Evolutionary conservation across 2,888 invertebrate genomes (phyloP).

Genomic region (Orthosia cruda): DNA sequence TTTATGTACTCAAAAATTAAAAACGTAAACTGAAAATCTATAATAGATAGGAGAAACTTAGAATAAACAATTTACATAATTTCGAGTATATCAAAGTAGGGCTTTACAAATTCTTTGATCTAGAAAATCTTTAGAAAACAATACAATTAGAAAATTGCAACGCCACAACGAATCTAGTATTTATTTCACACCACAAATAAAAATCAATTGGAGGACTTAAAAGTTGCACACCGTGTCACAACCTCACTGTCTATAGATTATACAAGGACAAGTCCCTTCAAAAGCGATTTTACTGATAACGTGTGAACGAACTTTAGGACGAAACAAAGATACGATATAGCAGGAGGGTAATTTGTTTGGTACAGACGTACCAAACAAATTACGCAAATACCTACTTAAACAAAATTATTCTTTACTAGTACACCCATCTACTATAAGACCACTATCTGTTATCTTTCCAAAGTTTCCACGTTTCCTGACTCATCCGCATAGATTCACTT

Average conservation of each 20-base stretch:
- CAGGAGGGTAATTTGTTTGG: too few relatives aligned
- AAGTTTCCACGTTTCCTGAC: conserved; percentile 27
- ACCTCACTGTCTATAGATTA: neutral
- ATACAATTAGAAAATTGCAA: neutral
- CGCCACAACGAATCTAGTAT: neutral
- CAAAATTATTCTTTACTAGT: too few relatives aligned
- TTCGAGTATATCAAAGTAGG: neutral
- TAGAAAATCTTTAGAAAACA: neutral
- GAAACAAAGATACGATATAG: neutral
- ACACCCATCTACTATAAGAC: neutral
- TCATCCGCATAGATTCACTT: conserved; percentile 54
- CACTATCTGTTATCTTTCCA: neutral
- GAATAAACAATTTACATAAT: neutral
- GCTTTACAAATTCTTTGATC: conserved; percentile 1
- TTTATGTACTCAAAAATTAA: conserved; percentile 15
- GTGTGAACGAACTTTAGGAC: neutral
- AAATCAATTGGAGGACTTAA: neutral
- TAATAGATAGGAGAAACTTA: conserved; percentile 3
- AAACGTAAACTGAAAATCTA: conserved; percentile 1
- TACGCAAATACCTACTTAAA: too few relatives aligned
- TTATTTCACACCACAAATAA: neutral
- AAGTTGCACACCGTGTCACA: neutral
- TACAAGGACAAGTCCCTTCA: neutral
- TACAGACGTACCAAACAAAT: too few relatives aligned
- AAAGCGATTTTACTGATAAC: neutral